These are phyloP conservation scores for Drosophila birchii DNA, from an alignment of 2,888 invertebrate species.

Conservation along the genomic window DNA sequence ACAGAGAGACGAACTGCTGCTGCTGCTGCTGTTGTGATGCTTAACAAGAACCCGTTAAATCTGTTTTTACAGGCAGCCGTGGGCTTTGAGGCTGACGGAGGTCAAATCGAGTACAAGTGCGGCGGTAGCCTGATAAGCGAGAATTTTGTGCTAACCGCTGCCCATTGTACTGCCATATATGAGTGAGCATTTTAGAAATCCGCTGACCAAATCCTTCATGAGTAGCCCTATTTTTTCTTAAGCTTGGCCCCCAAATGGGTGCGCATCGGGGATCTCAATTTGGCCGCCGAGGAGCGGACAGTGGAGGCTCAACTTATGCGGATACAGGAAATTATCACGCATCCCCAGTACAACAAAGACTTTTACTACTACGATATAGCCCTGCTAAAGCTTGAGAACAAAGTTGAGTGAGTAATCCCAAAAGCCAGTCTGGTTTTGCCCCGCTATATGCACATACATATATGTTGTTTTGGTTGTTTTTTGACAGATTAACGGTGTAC, in stretches of 20 bases:
- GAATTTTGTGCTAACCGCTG: conserved; percentile 81
- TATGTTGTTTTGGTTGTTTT: conserved; percentile 3
- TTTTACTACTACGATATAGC: conserved; percentile 82
- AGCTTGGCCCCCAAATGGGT: conserved; percentile 75
- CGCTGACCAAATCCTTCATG: neutral
- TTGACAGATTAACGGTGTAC: conserved; percentile 74
- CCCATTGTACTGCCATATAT: conserved; percentile 80
- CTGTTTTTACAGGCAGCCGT: conserved; percentile 69
- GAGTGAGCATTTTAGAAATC: conserved; percentile 64
- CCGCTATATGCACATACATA: neutral
- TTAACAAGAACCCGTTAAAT: conserved; percentile 25
- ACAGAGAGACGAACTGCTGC: conserved; percentile 22
- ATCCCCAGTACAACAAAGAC: conserved; percentile 70
- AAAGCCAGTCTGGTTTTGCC: neutral
- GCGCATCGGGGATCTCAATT: conserved; percentile 81
- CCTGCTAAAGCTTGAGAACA: conserved; percentile 61
- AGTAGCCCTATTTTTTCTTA: conserved; percentile 2
- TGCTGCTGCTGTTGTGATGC: neutral
- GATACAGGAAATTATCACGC: conserved; percentile 65
- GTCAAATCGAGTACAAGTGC: conserved; percentile 80
- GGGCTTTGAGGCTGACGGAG: conserved; percentile 57
- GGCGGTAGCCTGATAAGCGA: conserved; percentile 84
- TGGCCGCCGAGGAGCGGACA: conserved; percentile 67
- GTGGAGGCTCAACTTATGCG: conserved; percentile 71
- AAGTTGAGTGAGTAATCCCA: conserved; percentile 70